Conservation (phyloP, 1,140 invertebrate species). For the Maconellicoccus hirsutus region DNA sequence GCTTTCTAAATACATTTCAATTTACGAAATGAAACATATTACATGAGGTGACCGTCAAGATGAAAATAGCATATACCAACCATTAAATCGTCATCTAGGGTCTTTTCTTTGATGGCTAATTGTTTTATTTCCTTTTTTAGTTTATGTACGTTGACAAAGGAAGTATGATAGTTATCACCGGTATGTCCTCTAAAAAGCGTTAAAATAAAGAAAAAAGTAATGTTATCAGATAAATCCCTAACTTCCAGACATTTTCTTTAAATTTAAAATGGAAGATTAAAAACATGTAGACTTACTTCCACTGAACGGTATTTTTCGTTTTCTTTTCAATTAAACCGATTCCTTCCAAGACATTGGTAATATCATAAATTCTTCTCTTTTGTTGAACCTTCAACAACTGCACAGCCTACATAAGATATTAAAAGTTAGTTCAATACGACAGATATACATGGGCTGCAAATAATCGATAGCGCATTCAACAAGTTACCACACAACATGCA, state of each 20-base stretch:
- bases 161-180: not conserved
- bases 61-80: no score
- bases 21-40: not conserved
- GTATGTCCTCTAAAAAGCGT: not conserved
- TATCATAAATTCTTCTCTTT: constrained; percentile 98
- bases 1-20: constrained; percentile 3
- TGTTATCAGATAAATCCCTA: no score
- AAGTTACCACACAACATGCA: no score
- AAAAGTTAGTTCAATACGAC: not conserved
- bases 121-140: constrained; percentile 1
- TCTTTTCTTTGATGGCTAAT: not conserved
- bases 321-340: constrained; percentile 97
- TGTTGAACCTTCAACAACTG: constrained; percentile 80
- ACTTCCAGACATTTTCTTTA: no score
- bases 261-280: no score
- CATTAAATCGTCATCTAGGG: not conserved
- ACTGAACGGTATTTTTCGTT: constrained; percentile 92
- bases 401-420: constrained; percentile 52
- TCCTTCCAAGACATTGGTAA: constrained; percentile 98
- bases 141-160: not conserved
- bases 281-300: constrained; percentile 40
- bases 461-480: not conserved
- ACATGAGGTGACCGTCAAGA: no score
- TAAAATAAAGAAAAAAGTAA: not conserved
- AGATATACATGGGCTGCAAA: no score